phyloP scores from a whole-genome alignment of 2,113 vertebrate genomes.

The Atlantisia rogersi region DNA sequence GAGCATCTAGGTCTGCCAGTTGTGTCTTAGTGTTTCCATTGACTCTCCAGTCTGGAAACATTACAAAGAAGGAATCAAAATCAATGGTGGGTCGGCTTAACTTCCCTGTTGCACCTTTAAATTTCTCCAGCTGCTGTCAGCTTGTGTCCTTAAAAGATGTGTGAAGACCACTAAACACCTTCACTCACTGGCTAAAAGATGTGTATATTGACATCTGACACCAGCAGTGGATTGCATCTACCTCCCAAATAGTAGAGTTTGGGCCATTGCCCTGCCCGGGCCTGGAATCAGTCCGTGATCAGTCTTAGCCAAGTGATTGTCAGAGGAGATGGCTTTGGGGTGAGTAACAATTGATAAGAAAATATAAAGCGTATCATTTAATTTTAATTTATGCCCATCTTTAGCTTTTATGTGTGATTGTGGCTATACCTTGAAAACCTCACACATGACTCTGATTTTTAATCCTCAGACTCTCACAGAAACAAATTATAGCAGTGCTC shows the following conservation, averaged over 20 bases:
- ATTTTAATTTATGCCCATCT: constrained; percentile 29
- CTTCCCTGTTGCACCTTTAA: not conserved
- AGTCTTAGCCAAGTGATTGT: not conserved
- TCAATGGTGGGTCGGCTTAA: not conserved
- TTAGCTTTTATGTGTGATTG: not conserved
- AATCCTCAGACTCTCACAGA: not conserved
- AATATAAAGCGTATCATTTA: not conserved
- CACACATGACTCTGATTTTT: constrained; percentile 17
- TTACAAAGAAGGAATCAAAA: not conserved
- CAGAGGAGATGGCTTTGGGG: not conserved
- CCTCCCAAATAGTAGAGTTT: not conserved
- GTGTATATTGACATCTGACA: not conserved
- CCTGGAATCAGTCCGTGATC: not conserved
- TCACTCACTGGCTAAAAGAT: not conserved
- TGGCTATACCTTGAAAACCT: not conserved
- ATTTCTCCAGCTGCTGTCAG: not conserved
- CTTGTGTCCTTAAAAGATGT: not conserved
- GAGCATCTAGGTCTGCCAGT: not conserved
- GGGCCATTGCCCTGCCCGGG: not conserved
- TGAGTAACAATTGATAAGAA: constrained; percentile 9
- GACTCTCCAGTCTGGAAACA: not conserved
- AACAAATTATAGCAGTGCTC: constrained; percentile 21
- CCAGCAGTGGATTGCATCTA: not conserved
- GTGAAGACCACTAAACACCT: not conserved
- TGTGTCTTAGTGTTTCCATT: not conserved